Evolutionary conservation across 1,140 invertebrate species (phyloP), one percentile per base, ranked within the genome.

Genomic region (Zophobas morio): DNA sequence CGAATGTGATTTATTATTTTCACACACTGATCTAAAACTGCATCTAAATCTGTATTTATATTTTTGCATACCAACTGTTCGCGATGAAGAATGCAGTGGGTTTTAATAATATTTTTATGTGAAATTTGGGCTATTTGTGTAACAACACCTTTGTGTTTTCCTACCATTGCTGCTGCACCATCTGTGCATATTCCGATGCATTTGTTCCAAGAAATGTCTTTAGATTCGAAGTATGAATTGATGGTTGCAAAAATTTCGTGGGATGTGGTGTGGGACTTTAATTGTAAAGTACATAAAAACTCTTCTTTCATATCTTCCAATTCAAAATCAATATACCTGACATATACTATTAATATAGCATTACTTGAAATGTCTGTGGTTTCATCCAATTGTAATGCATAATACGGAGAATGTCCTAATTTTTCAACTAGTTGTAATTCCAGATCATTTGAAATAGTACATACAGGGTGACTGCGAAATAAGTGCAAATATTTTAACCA

Each of bases 11-110:
- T 72, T 2, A 72, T 46, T n/a, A 49, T 72, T 72, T 72, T 33
- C 5, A 71, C 42, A 72, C 46, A 72, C 34, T 72, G 70, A 36
- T 72, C 36, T 72, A 72, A 72, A 51, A 72, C 33, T 49, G 33
- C 34, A 2, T 53, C 2, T 40, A 51, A 72, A 72, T 72, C n/a
- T 32, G 49, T 33, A 36, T 32, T 6, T 33, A 51, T 49, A 51
- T 47, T 32, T 53, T 53, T 51, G 35, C 5, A 8, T 34, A 8
- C 70, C 6, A 72, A 40, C 39, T 72, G 42, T 72, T 72, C 42
- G 20, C 20, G 20, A 20, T 20, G 20, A 20, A 20, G 20, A 20
- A 20, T 20, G 20, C 20, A 20, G 20, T 6, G 32, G 70, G 36
- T 51, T 51, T 6, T 8, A 51, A 8, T 51, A 39, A 46, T 6